A percentile compares a stretch with the other conserved stretches of the same genome.
Conservation (phyloP, 1,140 invertebrate species). For the Episyrphus balteatus region DNA sequence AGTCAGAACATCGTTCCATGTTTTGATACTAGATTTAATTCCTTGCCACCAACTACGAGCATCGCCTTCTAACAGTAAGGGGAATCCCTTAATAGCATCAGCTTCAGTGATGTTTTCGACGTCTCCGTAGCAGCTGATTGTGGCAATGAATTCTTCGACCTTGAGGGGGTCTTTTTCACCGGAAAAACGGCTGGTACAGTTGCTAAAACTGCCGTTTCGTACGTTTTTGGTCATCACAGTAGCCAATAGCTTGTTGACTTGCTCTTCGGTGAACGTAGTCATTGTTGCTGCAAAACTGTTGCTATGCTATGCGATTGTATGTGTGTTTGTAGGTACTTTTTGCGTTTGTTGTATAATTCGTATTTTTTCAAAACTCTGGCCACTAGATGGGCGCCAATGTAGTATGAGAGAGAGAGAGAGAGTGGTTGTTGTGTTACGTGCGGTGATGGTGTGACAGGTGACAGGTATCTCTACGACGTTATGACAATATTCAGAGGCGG, state of each 20-base stretch:
- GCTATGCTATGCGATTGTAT: too few species aligned
- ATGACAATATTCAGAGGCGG: too few species aligned
- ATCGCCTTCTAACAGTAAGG: constrained; percentile 12
- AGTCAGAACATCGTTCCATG: constrained; percentile 6
- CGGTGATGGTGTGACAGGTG: too few species aligned
- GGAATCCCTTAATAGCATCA: constrained; percentile 14
- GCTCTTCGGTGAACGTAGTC: background rate
- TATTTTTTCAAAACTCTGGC: too few species aligned
- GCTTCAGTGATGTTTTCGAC: constrained; percentile 10
- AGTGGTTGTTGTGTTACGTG: too few species aligned
- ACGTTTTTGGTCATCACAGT: background rate
- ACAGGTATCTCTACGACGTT: too few species aligned
- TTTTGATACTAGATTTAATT: too few species aligned
- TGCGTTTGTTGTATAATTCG: too few species aligned
- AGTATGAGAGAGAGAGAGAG: too few species aligned
- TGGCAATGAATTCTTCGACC: constrained; percentile 13
- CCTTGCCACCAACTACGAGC: constrained; percentile 15
- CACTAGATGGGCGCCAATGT: too few species aligned
- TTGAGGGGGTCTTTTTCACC: constrained; percentile 5
- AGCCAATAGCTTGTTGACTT: background rate
- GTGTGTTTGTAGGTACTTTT: too few species aligned
- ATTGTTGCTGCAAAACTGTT: constrained; percentile 1
- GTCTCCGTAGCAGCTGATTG: constrained; percentile 8
- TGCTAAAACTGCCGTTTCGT: constrained; percentile 7
- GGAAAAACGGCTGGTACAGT: constrained; percentile 7